Evolutionary conservation across 2,797 vertebrate genomes (phyloP), one percentile per base, ranked within the genome.

Genomic region (Gymnothorax javanicus): DNA sequence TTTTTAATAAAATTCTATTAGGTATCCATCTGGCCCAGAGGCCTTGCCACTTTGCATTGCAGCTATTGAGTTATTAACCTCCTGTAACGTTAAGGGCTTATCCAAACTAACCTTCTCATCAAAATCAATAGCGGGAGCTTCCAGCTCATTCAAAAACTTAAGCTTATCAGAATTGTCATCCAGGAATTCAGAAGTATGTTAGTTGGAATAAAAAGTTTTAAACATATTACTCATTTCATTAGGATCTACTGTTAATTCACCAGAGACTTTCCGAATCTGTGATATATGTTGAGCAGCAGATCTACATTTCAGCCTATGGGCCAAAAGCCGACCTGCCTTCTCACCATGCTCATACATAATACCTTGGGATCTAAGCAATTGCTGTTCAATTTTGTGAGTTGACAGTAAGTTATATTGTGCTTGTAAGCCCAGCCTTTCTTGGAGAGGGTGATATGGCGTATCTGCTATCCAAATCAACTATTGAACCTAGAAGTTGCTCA

Each of bases 311-410:
- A 69, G 9, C 11, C 25, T 20, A n/a, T 87, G 84, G 23, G 84
- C 25, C 15, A 87, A n/a, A 5, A 85, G 54, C 12, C 17, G 5
- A 17, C 73, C 59, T 3, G 60, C 64, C 23, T 88, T 60, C 43
- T 83, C 64, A 59, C 25, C 75, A 82, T 88, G 87, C 33, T 88
- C 84, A 73, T 86, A 88, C 8, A 88, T 52, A 52, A 67, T n/a
- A 6, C 33, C 52, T 2, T 13, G 52, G 11, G 56, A 59, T 3
- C 23, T 20, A 6, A 85, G n/a, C 23, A 86, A 27, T 7, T 58
- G 4, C 23, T 79, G 15, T 43, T 87, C 84, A 56, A 52, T 82
- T 23, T 87, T 13, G 13, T 87, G 11, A 27, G 59, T 87, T 56
- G 64, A 52, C 11, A 83, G 0, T 2, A 85, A 25, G 59, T 85